phyloP scores from a whole-genome alignment of 2,113 vertebrate species.

The Ancistrus triradiatus region DNA sequence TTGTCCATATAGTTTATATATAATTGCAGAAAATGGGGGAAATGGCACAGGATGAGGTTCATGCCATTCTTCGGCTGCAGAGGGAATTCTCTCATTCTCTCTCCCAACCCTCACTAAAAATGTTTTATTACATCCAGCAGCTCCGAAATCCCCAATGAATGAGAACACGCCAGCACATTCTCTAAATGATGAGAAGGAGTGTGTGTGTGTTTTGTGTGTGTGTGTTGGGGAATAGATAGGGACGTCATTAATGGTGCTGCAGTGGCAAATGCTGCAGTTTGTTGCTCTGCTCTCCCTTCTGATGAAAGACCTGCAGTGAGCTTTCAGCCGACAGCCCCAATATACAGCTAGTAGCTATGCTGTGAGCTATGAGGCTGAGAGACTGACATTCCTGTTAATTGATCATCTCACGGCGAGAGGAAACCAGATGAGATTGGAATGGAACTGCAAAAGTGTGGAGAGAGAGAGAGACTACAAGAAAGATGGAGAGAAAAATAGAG shows the following conservation, averaged over 20 bases:
- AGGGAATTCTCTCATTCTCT: conserved; percentile 45
- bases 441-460: conserved; percentile 35
- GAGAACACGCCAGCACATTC: conserved; percentile 26
- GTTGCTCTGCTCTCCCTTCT: conserved; percentile 11
- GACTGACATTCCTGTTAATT: conserved; percentile 12
- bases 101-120: conserved; percentile 6
- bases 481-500: conserved; percentile 35
- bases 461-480: conserved; percentile 42
- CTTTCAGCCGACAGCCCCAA: not conserved
- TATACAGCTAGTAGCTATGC: not conserved
- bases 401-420: conserved; percentile 20
- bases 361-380: not conserved
- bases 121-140: conserved; percentile 36
- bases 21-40: not conserved
- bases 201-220: conserved; percentile 8
- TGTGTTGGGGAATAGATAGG: conserved; percentile 26
- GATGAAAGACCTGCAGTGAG: conserved; percentile 6
- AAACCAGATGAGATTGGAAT: conserved; percentile 12
- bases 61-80: conserved; percentile 40
- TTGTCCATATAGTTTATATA: not conserved
- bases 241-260: conserved; percentile 24
- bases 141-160: conserved; percentile 18
- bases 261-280: conserved; percentile 34
- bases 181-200: conserved; percentile 23
- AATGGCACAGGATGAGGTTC: conserved; percentile 17